Base-by-base conservation (phyloP, 1,140 invertebrate species). In the Neomicropteryx cornuta region DNA sequence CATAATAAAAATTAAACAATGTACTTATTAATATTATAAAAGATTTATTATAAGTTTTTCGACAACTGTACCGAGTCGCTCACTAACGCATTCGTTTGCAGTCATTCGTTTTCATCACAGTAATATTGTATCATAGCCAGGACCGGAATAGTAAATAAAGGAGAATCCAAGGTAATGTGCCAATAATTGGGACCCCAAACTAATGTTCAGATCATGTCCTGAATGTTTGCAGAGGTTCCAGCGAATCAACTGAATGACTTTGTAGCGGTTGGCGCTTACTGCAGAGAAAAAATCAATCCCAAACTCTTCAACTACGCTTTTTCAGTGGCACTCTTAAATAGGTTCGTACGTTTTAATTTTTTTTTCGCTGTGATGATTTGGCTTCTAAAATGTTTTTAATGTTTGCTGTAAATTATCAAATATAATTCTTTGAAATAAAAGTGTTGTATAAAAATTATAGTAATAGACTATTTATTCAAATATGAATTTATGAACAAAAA, bases 271-370 rank as follows among this genome's bases (percentile, higher is more conserved):
- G 72, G 76, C 5, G 73, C 79, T 3, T 87, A 79, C 49, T 78
- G 76, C 41, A 74, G 81, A 24, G 77, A 86, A 51, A 73, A 79
- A 16, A 56, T 86, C 21, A 87, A 87, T 55, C 77, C 82, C 0
- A 77, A 81, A 49, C 58, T 87, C 60, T 87, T 84, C 62, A 79
- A 83, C 55, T 87, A 87, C 52, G 76, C 77, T 5, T 51, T 82
- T 0, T 83, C 81, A 0, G 83, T 87, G 16, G 81, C 81, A 0
- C 63, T 86, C 18, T 50, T 86, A 27, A 80, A 87, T 68, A 76
- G 82, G 63, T 66, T 47, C 33, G 6, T 35, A 3, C 11, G 6
- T 8, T 32, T 16, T 14, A 32, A 8, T 5, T 32, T 8, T 14
- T 32, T 8, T 13, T 32, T 32, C 6, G 30, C 14, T 8, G 14